Evolutionary conservation across 2,797 vertebrate genomes (phyloP), one percentile per base, ranked within the genome.

Genomic region (Trichosurus vulpecula): DNA sequence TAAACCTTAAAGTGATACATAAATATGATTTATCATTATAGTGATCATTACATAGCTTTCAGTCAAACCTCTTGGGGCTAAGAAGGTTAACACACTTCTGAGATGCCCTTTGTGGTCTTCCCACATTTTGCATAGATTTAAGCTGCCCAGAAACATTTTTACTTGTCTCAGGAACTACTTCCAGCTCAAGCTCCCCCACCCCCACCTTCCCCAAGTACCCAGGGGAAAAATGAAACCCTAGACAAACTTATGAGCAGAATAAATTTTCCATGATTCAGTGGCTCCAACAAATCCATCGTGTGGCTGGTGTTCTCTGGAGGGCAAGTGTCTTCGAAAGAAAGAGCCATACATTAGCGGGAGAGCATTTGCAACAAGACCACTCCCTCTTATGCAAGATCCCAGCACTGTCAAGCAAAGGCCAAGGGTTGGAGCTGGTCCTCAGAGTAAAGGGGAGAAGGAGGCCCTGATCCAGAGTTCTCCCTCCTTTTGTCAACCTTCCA

Each of bases 201-300:
- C 58, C 66, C 6, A 41, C 22, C 74, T 87, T 87, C 74, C 22
- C 74, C 41, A 87, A 0, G 29, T 90, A 54, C 25, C 93, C 61
- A 0, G 25, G 87, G 25, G 27, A 52, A 35, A 19, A 58, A 92
- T 92, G 51, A 92, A 92, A 61, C 47, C 29, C 9, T 56, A 31
- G 56, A 92, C 56, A 92, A 55, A 54, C 55, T 91, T 51, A 0
- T 6, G 4, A 93, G 27, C 47, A 93, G 95, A 93, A 57, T 8
- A 92, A 57, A 96, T 95, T 93, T 94, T 93, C 5, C 2, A 8
- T 90, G 90, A 41, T n/a, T 66, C 54, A 41, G 51, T 10, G 56
- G 91, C 30, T 92, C 56, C 22, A 29, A 22, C 41, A 92, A 96
- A 93, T 90, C 95, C 35, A 56, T 92, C 93, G 90, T 87, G 56